Evolutionary conservation across 2,888 invertebrate species (phyloP).

Genomic region (Brachyptera putata): DNA sequence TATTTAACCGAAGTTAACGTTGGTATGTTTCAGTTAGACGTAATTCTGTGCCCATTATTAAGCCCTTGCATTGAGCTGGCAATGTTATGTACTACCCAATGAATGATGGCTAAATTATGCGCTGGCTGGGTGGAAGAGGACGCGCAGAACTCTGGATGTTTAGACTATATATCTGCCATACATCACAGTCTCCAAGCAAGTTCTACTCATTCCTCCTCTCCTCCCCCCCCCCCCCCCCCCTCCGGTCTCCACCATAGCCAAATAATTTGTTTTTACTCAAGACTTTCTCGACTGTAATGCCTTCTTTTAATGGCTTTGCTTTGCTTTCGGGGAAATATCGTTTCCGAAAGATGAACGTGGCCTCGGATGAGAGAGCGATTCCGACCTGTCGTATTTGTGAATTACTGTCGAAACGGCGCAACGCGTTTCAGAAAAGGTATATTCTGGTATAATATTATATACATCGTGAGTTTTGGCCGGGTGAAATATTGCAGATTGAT

Average conservation of each 20-base stretch:
- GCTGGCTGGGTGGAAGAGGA: conserved; percentile 12
- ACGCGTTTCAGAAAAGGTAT: not conserved
- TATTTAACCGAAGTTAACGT: no score
- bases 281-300: conserved; percentile 33
- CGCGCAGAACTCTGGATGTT: conserved; percentile 21
- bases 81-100: conserved; percentile 15
- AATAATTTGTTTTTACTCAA: conserved; percentile 33
- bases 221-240: conserved; percentile 16
- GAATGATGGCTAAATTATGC: conserved; percentile 34
- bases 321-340: conserved; percentile 32
- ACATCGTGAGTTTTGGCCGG: no score
- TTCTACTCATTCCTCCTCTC: conserved; percentile 22
- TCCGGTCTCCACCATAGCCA: conserved; percentile 22
- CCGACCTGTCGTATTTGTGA: conserved; percentile 6
- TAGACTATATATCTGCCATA: conserved; percentile 29
- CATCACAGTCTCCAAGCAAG: conserved; percentile 28
- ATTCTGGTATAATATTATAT: conserved; percentile 19
- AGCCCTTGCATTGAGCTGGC: conserved; percentile 9
- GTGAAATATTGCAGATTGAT: conserved; percentile 34
- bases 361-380: conserved; percentile 1
- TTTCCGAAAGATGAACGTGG: conserved; percentile 13
- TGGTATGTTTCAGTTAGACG: conserved; percentile 8
- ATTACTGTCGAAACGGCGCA: not conserved
- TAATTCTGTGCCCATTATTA: conserved; percentile 16
- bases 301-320: conserved; percentile 32